A percentile compares a stretch with the other conserved stretches of the same genome.
phyloP scores from a whole-genome alignment of 92 coral and sea anemone genomes.

The Zoanthus sociatus region DNA sequence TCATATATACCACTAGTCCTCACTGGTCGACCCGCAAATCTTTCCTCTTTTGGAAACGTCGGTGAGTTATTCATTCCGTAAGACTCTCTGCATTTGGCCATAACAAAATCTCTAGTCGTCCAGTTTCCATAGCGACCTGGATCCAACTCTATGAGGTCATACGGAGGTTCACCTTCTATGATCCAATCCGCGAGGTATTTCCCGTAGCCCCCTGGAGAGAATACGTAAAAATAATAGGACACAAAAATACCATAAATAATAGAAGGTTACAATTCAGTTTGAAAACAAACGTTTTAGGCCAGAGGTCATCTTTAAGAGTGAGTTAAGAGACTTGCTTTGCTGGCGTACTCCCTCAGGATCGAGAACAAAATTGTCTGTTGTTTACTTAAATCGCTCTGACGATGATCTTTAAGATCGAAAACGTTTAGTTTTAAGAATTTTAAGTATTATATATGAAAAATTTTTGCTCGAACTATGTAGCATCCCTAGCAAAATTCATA shows the following conservation, averaged over 20 bases:
- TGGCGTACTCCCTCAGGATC: neutral
- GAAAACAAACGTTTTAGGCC: constrained; percentile 21
- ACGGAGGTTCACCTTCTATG: constrained; percentile 87
- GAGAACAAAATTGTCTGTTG: no score
- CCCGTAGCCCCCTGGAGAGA: constrained; percentile 83
- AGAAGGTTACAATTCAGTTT: no score
- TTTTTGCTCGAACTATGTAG: no score
- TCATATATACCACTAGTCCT: constrained; percentile 86
- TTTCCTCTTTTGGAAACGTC: constrained; percentile 85
- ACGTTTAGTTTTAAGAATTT: no score
- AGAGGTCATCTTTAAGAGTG: no score
- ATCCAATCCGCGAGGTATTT: constrained; percentile 94
- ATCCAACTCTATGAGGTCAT: constrained; percentile 90
- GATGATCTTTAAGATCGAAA: no score
- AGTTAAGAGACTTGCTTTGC: no score
- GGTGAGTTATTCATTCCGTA: constrained; percentile 84
- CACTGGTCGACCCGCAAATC: constrained; percentile 87
- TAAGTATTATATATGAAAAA: no score
- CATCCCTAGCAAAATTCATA: no score
- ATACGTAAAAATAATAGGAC: neutral
- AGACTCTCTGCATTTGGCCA: constrained; percentile 81
- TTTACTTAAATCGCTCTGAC: no score
- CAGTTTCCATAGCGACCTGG: constrained; percentile 98
- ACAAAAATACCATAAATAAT: no score
- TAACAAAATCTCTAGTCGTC: constrained; percentile 85